Evolutionary conservation across 2,113 vertebrate species (phyloP), one percentile per base, ranked within the genome.

Genomic region (Antennarius striatus): DNA sequence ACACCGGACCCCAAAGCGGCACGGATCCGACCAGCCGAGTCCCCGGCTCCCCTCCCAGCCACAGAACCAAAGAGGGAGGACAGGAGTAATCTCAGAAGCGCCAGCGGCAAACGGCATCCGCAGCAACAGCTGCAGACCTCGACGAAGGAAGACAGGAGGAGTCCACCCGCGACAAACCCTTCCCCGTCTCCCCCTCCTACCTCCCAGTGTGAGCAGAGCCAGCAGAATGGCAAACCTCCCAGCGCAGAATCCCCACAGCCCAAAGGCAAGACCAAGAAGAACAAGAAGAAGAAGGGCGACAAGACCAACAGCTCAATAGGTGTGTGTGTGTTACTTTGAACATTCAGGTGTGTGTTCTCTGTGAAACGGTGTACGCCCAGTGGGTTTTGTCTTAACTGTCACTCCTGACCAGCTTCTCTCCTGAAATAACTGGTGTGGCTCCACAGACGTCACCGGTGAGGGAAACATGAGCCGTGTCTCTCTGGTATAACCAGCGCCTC

Each of bases 201-300:
- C 0, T 83, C 82, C 17, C 92, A 90, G 12, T 65, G 68, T 1
- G 91, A 93, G 17, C 87, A 88, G 48, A 75, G 88, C 14, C 91
- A 92, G 71, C 93, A 92, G 77, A 91, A 93, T 1, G 78, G 90
- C 79, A 95, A 94, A 84, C 81, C 83, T 48, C 86, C 78, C 71
- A 90, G 83, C 43, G 91, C 93, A 0, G 95, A 94, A 58, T 96
- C 95, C 32, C 95, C 95, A 0, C 92, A 92, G 56, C 85, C 89
- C 57, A 93, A 92, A 79, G 83, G 85, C 81, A 93, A 92, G 75
- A 68, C 83, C 56, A 94, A 96, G 94, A 99, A 97, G 82, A 95
- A 88, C 80, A 98, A 97, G 89, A 99, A 99, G 93, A 99, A 99
- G 90, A 99, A 98, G 80, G 92, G 92, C 0, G 97, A 99, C 65